phyloP scores from a whole-genome alignment of 1,140 invertebrate genomes.

The Cardiocondyla obscurior region DNA sequence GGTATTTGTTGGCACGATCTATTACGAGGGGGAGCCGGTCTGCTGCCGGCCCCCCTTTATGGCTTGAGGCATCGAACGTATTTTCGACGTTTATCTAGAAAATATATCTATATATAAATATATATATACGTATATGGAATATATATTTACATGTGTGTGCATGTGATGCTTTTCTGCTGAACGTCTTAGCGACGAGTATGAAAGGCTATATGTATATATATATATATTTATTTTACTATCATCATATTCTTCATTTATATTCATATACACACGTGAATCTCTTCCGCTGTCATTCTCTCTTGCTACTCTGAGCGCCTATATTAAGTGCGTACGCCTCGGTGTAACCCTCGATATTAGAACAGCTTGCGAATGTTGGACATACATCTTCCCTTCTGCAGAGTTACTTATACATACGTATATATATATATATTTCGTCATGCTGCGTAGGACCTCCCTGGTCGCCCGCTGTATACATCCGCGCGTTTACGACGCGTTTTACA shows the following conservation, averaged over 20 bases:
- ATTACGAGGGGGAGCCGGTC: conserved; percentile 61
- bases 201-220: conserved; percentile 64
- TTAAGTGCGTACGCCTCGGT: conserved; percentile 76
- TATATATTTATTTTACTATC: conserved; percentile 56
- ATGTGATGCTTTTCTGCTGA: conserved; percentile 65
- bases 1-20: conserved; percentile 79
- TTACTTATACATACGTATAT: conserved; percentile 39
- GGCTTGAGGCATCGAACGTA: conserved; percentile 80
- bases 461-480: conserved; percentile 67
- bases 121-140: conserved; percentile 49
- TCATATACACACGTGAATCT: conserved; percentile 57
- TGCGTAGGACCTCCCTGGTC: conserved; percentile 38
- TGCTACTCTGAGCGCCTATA: conserved; percentile 74
- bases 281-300: conserved; percentile 48
- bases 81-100: conserved; percentile 56
- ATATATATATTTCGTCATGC: conserved; percentile 43
- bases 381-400: conserved; percentile 38
- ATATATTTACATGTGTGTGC: conserved; percentile 58
- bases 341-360: conserved; percentile 79
- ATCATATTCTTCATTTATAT: conserved; percentile 53
- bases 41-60: conserved; percentile 68
- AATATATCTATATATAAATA: conserved; percentile 46
- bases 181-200: conserved; percentile 60
- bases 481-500: conserved; percentile 34
- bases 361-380: conserved; percentile 77